phyloP scores from a whole-genome alignment of 2,797 vertebrate genomes.

The Emys orbicularis region DNA sequence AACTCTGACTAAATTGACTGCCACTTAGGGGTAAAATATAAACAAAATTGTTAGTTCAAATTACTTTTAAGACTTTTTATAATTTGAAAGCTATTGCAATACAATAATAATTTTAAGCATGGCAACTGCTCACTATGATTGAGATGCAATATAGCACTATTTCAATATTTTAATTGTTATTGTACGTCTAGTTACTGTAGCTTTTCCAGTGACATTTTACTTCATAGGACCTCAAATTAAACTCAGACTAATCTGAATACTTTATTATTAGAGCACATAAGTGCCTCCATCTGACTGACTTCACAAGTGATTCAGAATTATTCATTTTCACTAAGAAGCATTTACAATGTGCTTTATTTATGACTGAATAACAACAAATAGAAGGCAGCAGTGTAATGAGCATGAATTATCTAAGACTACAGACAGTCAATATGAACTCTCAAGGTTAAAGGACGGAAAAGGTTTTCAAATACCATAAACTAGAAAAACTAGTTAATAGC shows the following conservation, averaged over 20 bases:
- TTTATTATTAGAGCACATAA: background rate
- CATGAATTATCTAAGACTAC: background rate
- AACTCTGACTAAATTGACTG: background rate
- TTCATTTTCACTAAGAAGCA: background rate
- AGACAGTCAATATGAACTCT: background rate
- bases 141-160: background rate
- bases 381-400: background rate
- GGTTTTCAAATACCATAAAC: background rate
- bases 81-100: background rate
- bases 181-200: background rate
- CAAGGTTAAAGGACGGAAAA: slow-evolving; percentile 9
- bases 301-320: background rate
- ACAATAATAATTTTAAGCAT: background rate
- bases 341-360: background rate
- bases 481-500: background rate
- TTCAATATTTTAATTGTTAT: background rate
- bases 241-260: background rate
- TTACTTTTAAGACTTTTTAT: background rate
- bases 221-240: background rate
- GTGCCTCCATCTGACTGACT: background rate
- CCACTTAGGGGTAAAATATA: background rate
- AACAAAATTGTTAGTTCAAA: background rate
- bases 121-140: background rate
- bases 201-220: background rate
- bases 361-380: background rate